phyloP scores from a whole-genome alignment of 2,113 vertebrate species.

The Atrichornis clamosus region DNA sequence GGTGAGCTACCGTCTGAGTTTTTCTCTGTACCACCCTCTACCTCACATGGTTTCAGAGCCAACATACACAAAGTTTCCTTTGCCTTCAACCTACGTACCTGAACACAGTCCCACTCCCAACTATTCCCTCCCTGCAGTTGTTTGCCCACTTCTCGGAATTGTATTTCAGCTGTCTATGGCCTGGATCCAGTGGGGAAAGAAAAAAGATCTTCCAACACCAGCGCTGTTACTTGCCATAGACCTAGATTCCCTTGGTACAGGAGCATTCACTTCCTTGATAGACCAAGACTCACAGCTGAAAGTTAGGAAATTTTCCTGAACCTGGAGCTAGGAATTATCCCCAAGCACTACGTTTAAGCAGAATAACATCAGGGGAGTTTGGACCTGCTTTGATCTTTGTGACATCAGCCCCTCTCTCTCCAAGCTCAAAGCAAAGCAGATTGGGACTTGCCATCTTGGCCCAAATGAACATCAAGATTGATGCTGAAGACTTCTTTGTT shows the following conservation, averaged over 20 bases:
- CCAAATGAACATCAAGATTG: slow-evolving; percentile 42
- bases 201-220: not conserved
- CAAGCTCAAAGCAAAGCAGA: slow-evolving; percentile 41
- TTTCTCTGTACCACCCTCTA: slow-evolving; percentile 57
- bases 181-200: not conserved
- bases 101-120: slow-evolving; percentile 12
- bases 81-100: slow-evolving; percentile 54
- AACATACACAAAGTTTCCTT: slow-evolving; percentile 52
- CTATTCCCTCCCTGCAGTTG: slow-evolving; percentile 4
- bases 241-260: not conserved
- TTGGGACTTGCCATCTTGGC: slow-evolving; percentile 55
- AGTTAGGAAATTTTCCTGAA: not conserved
- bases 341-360: not conserved
- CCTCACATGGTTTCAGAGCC: slow-evolving; percentile 51
- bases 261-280: not conserved
- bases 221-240: not conserved
- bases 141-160: slow-evolving; percentile 1
- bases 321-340: not conserved
- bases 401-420: slow-evolving; percentile 24
- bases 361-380: not conserved
- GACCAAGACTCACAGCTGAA: not conserved
- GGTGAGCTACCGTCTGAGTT: slow-evolving; percentile 58
- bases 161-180: not conserved
- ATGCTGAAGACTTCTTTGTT: slow-evolving; percentile 52
- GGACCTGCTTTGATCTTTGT: slow-evolving; percentile 44